A percentile compares a stretch with the other conserved stretches of the same genome.
phyloP scores from a whole-genome alignment of 1,140 invertebrate genomes.

The Pomacea maculata region DNA sequence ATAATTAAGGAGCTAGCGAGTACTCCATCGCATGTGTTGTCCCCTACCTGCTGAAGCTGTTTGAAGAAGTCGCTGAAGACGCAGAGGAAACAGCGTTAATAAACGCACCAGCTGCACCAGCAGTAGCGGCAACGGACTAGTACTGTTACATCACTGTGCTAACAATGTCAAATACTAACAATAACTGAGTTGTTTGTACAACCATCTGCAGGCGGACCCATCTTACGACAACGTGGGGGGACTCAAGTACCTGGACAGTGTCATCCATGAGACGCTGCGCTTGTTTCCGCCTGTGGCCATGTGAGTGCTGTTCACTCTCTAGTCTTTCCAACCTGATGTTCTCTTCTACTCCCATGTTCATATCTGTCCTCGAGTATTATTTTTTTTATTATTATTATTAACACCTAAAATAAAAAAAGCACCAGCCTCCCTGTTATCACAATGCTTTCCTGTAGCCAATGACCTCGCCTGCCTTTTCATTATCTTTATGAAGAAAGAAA shows the following conservation, averaged over 20 bases:
- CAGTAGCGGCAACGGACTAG: not conserved
- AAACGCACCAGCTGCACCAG: not conserved
- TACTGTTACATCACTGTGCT: not conserved
- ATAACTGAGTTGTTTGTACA: too few species aligned
- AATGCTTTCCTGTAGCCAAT: not conserved
- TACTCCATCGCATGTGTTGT: too few species aligned
- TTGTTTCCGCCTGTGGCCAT: conserved; percentile 12
- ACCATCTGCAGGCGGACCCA: conserved; percentile 9
- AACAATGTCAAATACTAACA: too few species aligned
- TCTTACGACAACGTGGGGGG: conserved; percentile 11
- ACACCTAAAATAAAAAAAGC: not conserved
- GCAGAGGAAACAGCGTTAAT: not conserved
- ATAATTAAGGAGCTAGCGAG: too few species aligned
- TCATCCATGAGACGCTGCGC: conserved; percentile 14
- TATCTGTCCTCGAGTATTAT: not conserved
- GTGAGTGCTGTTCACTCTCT: not conserved
- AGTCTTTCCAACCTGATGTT: not conserved
- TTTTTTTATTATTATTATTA: too few species aligned
- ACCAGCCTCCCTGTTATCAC: not conserved
- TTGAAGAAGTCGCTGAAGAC: not conserved
- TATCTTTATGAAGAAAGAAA: too few species aligned
- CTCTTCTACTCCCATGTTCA: not conserved
- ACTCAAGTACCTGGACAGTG: conserved; percentile 15
- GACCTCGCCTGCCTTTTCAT: not conserved
- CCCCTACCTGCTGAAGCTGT: too few species aligned